These are phyloP conservation scores for Sylvicola fuscatus DNA, from an alignment of 2,888 invertebrate species.

Conservation along the genomic window DNA sequence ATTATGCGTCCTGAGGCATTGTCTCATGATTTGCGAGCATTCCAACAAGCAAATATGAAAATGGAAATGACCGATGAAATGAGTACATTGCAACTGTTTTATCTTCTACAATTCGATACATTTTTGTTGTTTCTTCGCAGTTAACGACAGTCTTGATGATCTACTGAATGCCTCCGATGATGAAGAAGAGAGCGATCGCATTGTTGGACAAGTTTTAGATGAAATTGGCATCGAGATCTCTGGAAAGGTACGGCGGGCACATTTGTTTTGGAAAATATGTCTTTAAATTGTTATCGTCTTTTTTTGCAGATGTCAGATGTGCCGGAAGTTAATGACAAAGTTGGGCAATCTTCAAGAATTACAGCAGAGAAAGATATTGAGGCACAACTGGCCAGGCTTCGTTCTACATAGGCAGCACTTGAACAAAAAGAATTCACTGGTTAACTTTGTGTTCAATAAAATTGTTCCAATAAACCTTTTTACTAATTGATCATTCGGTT, in stretches of 20 bases:
- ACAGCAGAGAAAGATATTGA: constrained; percentile 49
- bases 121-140: constrained; percentile 26
- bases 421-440: too few species aligned
- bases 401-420: constrained; percentile 27
- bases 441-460: too few species aligned
- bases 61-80: constrained; percentile 95
- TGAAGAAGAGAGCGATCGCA: constrained; percentile 70
- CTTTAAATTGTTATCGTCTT: constrained; percentile 9
- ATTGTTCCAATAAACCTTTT: too few species aligned
- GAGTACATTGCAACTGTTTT: constrained; percentile 40
- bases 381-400: constrained; percentile 45
- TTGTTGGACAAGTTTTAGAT: constrained; percentile 82
- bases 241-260: constrained; percentile 52
- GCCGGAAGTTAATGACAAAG: constrained; percentile 38
- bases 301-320: constrained; percentile 50
- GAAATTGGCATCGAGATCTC: constrained; percentile 92
- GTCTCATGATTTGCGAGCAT: constrained; percentile 62
- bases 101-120: too few species aligned
- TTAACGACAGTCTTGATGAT: constrained; percentile 79
- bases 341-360: constrained; percentile 29
- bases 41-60: constrained; percentile 63
- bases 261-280: too few species aligned
- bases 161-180: constrained; percentile 77
- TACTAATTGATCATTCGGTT: too few species aligned
- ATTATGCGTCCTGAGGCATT: constrained; percentile 70